phyloP scores from a whole-genome alignment of 1,140 invertebrate species.

The Philotrypesis tridentata region DNA sequence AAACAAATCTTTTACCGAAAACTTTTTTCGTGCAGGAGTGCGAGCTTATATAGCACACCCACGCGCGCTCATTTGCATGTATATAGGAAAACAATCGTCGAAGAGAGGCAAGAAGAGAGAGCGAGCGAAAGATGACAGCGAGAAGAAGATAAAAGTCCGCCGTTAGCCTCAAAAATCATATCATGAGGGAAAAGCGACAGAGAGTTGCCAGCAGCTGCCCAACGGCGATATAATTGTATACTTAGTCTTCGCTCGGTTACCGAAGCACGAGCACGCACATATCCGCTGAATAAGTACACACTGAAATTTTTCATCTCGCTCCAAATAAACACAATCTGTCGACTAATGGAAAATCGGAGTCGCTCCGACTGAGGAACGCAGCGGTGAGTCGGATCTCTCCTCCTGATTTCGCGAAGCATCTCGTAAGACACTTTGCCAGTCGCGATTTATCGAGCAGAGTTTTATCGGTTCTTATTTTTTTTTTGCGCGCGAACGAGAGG shows the following conservation, averaged over 20 bases:
- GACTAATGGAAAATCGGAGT: background rate
- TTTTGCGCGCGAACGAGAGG: background rate
- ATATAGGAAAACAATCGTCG: background rate
- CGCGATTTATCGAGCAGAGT: background rate
- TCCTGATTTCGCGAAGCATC: background rate
- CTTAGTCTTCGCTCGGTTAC: background rate
- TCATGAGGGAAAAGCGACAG: background rate
- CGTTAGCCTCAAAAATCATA: background rate
- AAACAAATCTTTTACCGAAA: background rate
- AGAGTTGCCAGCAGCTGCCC: background rate
- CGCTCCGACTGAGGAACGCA: background rate
- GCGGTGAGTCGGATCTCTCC: background rate
- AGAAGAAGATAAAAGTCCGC: slow-evolving; percentile 16
- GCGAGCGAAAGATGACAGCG: background rate
- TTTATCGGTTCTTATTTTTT: slow-evolving; percentile 12
- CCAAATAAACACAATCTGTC: background rate
- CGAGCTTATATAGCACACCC: too few relatives aligned
- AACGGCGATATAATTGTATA: background rate
- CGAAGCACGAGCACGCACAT: background rate
- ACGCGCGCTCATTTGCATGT: too few relatives aligned
- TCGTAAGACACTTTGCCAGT: too few relatives aligned
- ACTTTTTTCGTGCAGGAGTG: too few relatives aligned
- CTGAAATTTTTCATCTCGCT: background rate
- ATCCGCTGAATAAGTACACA: too few relatives aligned
- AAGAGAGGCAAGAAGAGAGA: background rate